A percentile compares a stretch with the other conserved stretches of the same genome.
phyloP scores from a whole-genome alignment of 2,888 invertebrate genomes.

The Digitonthophagus gazella region DNA sequence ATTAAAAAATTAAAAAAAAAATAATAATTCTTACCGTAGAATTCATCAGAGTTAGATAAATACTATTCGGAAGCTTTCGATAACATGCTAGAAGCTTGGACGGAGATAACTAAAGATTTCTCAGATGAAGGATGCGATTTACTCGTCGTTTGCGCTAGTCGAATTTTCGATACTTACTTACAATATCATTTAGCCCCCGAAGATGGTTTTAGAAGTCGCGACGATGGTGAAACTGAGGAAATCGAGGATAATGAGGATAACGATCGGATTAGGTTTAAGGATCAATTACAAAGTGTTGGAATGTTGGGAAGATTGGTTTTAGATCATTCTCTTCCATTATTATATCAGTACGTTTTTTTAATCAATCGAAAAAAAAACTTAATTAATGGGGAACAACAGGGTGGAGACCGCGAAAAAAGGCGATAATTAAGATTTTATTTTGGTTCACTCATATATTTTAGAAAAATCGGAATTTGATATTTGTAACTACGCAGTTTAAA shows the following conservation, averaged over 20 bases:
- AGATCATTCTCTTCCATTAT: slow-evolving; percentile 63
- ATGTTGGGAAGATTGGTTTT: slow-evolving; percentile 63
- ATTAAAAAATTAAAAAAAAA: background rate
- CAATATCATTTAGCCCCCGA: slow-evolving; percentile 80
- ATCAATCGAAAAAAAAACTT: background rate
- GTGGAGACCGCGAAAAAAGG: too few relatives aligned
- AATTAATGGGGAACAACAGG: background rate
- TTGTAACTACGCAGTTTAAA: too few relatives aligned
- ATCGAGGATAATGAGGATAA: slow-evolving; percentile 66
- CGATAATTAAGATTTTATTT: too few relatives aligned
- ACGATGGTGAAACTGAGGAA: slow-evolving; percentile 53
- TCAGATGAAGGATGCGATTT: slow-evolving; percentile 41
- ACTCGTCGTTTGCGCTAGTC: slow-evolving; percentile 46
- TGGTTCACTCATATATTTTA: too few relatives aligned
- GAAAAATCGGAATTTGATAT: too few relatives aligned
- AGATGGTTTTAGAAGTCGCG: slow-evolving; percentile 62
- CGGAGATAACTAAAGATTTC: slow-evolving; percentile 53
- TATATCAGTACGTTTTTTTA: slow-evolving; percentile 53
- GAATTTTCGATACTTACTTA: slow-evolving; percentile 78
- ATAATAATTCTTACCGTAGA: slow-evolving; percentile 29
- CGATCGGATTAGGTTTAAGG: slow-evolving; percentile 65
- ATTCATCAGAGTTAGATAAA: slow-evolving; percentile 53
- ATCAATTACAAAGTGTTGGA: slow-evolving; percentile 75
- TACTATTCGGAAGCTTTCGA: slow-evolving; percentile 68
- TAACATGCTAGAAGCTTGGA: slow-evolving; percentile 68